Evolutionary conservation across 1,140 invertebrate species (phyloP).

Genomic region (Pseudomyrmex concolor): DNA sequence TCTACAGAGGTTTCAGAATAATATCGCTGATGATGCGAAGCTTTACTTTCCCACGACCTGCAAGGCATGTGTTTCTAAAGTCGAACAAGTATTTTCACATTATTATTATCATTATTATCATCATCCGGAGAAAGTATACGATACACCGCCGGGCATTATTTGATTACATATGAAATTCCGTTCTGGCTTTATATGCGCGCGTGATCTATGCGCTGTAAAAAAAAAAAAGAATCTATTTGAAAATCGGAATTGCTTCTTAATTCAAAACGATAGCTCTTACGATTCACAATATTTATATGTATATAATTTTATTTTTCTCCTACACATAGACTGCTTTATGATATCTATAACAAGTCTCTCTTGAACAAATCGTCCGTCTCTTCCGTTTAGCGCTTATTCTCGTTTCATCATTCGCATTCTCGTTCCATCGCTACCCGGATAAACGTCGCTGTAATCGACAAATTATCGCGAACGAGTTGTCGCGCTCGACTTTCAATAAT

Average conservation of each 20-base stretch:
- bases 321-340: neutral
- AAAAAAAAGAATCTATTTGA: constrained; percentile 4
- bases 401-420: neutral
- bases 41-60: constrained; percentile 1
- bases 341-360: neutral
- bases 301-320: neutral
- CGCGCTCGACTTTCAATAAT: constrained; percentile 42
- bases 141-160: neutral
- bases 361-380: constrained; percentile 9
- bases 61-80: neutral
- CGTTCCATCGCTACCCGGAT: neutral
- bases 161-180: neutral
- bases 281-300: neutral
- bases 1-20: neutral
- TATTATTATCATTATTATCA: constrained; percentile 19
- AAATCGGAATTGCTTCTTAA: constrained; percentile 16
- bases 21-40: neutral
- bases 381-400: constrained; percentile 18
- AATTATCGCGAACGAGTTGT: constrained; percentile 33
- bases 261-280: constrained; percentile 6
- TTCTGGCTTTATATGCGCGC: neutral
- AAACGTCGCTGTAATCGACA: constrained; percentile 26
- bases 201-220: neutral
- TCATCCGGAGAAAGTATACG: constrained; percentile 36
- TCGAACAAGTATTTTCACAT: neutral